Conservation (phyloP, 1,140 invertebrate species). For the Ephestia elutella region DNA sequence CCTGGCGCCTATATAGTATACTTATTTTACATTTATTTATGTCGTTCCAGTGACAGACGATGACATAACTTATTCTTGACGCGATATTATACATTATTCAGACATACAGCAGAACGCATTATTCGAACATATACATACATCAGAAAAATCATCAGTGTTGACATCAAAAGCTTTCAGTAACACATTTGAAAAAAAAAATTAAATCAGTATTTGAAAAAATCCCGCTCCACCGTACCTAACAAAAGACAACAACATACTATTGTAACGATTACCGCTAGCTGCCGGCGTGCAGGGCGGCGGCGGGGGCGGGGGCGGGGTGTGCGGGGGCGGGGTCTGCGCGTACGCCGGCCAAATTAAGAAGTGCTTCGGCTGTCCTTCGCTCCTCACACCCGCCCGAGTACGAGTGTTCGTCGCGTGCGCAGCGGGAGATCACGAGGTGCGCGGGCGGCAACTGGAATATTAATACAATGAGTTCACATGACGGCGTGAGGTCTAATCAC, state of each 20-base stretch:
- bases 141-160: too few species aligned
- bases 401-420: slow-evolving; percentile 66
- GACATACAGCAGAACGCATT: too few species aligned
- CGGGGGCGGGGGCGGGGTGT: slow-evolving; percentile 16
- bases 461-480: neutral
- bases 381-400: slow-evolving; percentile 60
- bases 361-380: slow-evolving; percentile 63
- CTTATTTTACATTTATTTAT: too few species aligned
- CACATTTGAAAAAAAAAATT: neutral
- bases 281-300: slow-evolving; percentile 6
- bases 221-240: neutral
- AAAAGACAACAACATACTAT: neutral
- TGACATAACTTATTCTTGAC: too few species aligned
- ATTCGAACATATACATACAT: too few species aligned
- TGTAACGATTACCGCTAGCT: slow-evolving; percentile 1
- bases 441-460: slow-evolving; percentile 48
- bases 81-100: too few species aligned
- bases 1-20: too few species aligned
- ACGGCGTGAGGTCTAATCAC: too few species aligned
- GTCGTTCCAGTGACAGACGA: too few species aligned
- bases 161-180: too few species aligned
- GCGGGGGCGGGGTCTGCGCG: slow-evolving; percentile 19
- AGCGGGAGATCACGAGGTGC: slow-evolving; percentile 61
- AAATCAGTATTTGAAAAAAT: neutral
- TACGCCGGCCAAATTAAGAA: slow-evolving; percentile 61